Evolutionary conservation across 2,888 invertebrate genomes (phyloP).

Genomic region (Dolichopus griseipennis): DNA sequence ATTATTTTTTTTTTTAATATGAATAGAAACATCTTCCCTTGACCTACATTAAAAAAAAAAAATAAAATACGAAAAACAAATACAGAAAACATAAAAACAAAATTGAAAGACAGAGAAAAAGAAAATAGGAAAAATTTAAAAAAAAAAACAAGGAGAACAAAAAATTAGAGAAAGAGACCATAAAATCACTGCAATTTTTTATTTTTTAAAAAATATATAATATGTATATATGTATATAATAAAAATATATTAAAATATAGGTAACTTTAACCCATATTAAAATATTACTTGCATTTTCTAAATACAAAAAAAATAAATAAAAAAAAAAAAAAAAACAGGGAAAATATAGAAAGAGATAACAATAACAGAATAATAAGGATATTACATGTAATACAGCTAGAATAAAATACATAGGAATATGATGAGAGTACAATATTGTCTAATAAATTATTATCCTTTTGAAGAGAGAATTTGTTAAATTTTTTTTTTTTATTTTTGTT

Average conservation of each 20-base stretch:
- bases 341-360: too few species aligned
- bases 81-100: too few species aligned
- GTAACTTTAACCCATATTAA: background rate
- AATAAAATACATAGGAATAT: too few species aligned
- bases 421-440: background rate
- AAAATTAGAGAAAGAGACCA: background rate
- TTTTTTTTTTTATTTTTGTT: background rate
- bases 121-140: background rate
- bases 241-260: background rate
- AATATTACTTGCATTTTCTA: background rate
- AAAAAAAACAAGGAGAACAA: background rate
- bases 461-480: background rate
- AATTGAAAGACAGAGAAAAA: background rate
- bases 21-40: background rate
- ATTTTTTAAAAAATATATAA: background rate
- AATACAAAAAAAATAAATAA: too few species aligned
- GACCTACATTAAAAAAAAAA: background rate
- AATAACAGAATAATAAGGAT: too few species aligned
- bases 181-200: constrained; percentile 6
- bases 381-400: too few species aligned
- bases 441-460: background rate
- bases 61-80: too few species aligned
- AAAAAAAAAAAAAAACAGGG: too few species aligned
- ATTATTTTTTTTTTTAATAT: background rate
- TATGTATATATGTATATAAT: background rate